Conservation (phyloP, 2,113 vertebrate genomes). For the Erpornis zantholeuca region DNA sequence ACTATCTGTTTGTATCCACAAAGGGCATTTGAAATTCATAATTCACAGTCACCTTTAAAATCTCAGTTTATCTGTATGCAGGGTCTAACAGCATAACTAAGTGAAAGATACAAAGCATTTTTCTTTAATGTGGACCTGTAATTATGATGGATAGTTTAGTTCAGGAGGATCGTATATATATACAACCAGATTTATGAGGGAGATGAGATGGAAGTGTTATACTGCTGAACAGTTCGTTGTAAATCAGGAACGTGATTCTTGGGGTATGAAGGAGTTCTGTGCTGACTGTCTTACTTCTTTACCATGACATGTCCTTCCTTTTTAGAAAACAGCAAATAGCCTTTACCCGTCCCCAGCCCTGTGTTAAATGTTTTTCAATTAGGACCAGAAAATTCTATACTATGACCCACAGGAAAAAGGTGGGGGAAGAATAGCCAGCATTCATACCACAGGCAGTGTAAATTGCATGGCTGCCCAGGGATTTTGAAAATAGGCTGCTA, state of each 20-base stretch:
- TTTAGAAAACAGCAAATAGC: neutral
- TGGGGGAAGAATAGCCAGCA: neutral
- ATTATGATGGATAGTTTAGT: neutral
- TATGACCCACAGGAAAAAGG: neutral
- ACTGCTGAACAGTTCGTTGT: neutral
- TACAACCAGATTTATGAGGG: neutral
- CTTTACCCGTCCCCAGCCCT: neutral
- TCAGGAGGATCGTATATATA: neutral
- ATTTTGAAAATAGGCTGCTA: neutral
- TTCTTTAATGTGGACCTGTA: neutral
- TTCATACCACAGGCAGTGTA: neutral
- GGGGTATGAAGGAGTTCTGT: neutral
- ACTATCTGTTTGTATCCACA: neutral
- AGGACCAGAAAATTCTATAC: neutral
- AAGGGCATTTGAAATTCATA: neutral
- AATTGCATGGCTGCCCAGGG: neutral
- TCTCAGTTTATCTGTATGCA: neutral
- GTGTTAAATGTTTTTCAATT: neutral
- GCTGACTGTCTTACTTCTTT: neutral
- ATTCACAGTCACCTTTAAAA: conserved; percentile 4
- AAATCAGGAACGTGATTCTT: conserved; percentile 4
- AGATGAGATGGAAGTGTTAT: neutral
- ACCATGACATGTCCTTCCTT: neutral
- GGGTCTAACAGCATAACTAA: neutral
- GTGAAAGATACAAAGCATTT: neutral